Evolutionary conservation across 2,113 vertebrate species (phyloP), one percentile per base, ranked within the genome.

Genomic region (Trichomycterus rosablanca): DNA sequence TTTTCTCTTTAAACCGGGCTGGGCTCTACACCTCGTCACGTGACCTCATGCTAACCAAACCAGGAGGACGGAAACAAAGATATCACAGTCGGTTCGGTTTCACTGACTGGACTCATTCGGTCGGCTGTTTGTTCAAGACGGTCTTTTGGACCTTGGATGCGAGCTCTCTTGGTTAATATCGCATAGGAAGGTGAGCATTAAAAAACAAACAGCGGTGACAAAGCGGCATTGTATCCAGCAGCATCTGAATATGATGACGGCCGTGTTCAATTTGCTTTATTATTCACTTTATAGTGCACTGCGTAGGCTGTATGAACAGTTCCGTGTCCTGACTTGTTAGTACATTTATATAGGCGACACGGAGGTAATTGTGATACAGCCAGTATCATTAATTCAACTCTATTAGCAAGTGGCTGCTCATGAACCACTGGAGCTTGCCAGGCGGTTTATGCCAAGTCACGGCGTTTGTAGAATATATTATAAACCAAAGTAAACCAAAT

Each of bases 31-130:
- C 16, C 54, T 6, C 6, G 42, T 61, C 68, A 71, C 68, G 63
- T 71, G 68, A 59, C 18, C 37, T 9, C 4, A 26, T 16, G 11
- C 49, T 30, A 16, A 20, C 19, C 14, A 34, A 43, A 14, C 23
- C 43, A 28, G 24, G 7, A 39, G 22, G 61, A 34, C 57, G 26
- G 67, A 59, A 66, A 71, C 44, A 57, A 48, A 59, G 55, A 50
- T 63, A 43, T 51, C 42, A 45, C 59, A 19, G 42, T 45, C 56
- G 26, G 15, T 22, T 45, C 7, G 7, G 40, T 34, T 26, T 45
- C 20, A 9, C 12, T 12, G 8, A 24, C 20, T 1, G 19, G 10
- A 1, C 16, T 11, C 3, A 16, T 48, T 1, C 22, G 6, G 1
- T 3, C 2, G n/a, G 14, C 2, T 18, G 4, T 16, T 2, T 19